These are phyloP conservation scores for Strongylocentrotus purpuratus DNA, from an alignment of 35 echinoderm and acorn worm genomes.

Conservation along the genomic window DNA sequence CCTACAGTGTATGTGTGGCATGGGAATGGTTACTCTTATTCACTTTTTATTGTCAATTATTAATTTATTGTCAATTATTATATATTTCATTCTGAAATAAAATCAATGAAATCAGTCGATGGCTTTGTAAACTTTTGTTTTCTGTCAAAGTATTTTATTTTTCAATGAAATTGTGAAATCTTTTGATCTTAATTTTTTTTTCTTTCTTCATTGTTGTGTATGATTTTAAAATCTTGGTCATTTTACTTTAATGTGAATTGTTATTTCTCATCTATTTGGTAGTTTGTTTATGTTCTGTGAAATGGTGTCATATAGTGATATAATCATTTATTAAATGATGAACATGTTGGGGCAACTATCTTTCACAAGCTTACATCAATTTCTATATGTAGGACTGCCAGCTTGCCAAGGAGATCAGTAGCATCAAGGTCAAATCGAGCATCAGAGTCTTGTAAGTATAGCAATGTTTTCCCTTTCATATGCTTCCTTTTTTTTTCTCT, in stretches of 20 bases:
- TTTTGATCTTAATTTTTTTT: neutral
- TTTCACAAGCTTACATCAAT: neutral
- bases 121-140: neutral
- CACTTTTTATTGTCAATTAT: neutral
- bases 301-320: neutral
- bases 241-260: neutral
- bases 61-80: neutral
- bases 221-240: neutral
- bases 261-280: neutral
- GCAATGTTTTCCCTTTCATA: neutral
- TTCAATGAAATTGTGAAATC: neutral
- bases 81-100: neutral
- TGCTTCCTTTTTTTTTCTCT: neutral
- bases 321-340: too few species aligned
- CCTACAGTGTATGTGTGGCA: neutral
- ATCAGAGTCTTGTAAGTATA: neutral
- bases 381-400: slow-evolving; percentile 26
- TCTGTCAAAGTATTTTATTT: neutral
- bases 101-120: neutral
- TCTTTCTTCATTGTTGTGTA: neutral
- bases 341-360: neutral
- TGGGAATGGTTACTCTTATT: neutral
- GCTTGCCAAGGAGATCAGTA: neutral
- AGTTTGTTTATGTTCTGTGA: neutral
- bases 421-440: neutral